These are phyloP conservation scores for Telmatherina bonti DNA, from an alignment of 2,797 vertebrate species.

Conservation along the genomic window DNA sequence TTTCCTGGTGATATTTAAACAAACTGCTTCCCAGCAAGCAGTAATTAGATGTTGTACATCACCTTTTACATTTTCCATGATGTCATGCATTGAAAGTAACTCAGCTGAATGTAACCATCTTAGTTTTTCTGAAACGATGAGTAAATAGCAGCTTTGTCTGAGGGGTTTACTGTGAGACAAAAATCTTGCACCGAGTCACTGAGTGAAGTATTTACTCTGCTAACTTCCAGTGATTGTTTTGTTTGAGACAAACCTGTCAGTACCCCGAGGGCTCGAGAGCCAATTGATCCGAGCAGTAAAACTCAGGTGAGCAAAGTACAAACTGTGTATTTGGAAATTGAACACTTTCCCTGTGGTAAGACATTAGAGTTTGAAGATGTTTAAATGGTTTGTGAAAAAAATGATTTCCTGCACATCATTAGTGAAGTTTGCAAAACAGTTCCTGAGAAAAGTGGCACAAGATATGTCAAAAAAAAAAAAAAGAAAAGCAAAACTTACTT, in stretches of 20 bases:
- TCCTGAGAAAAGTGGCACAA: neutral
- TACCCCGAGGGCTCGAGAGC: conserved; percentile 48
- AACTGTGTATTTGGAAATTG: conserved; percentile 12
- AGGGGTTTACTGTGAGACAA: conserved; percentile 21
- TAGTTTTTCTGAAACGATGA: neutral
- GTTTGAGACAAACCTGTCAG: conserved; percentile 64
- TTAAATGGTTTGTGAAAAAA: neutral
- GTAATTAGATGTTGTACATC: neutral
- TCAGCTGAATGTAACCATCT: neutral
- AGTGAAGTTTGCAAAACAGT: conserved; percentile 4
- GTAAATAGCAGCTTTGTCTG: conserved; percentile 25
- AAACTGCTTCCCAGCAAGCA: neutral
- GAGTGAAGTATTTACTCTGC: conserved; percentile 56
- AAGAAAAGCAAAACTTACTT: neutral
- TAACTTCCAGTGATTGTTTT: conserved; percentile 61
- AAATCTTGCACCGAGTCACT: conserved; percentile 51
- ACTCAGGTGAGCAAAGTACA: conserved; percentile 14
- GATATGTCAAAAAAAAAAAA: neutral
- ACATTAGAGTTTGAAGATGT: conserved; percentile 3
- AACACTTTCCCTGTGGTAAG: neutral
- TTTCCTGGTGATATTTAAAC: neutral
- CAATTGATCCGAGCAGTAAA: conserved; percentile 16
- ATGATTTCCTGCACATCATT: conserved; percentile 28
- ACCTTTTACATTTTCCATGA: conserved; percentile 2
- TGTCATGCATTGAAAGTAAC: neutral